Percentiles rank a stretch among this genome's conserved stretches.
Conservation (phyloP, 2,113 vertebrate genomes). For the Sakesphorus luctuosus region DNA sequence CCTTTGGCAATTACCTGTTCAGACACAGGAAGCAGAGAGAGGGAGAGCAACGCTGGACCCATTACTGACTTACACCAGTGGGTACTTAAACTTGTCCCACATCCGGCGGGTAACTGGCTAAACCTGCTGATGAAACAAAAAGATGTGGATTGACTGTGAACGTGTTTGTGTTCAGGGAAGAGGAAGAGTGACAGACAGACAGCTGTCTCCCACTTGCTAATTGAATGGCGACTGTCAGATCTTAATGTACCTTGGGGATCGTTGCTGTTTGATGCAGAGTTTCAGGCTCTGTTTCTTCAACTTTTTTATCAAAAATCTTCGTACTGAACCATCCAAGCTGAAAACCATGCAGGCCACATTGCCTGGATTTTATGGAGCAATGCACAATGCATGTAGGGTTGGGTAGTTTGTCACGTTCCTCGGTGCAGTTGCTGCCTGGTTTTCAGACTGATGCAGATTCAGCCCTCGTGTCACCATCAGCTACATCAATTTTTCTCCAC, state of each 20-base stretch:
- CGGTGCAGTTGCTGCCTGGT: neutral
- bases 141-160: conserved; percentile 36
- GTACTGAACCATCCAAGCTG: neutral
- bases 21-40: neutral
- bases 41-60: neutral
- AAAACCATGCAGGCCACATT: neutral
- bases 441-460: conserved; percentile 19
- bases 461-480: conserved; percentile 8
- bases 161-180: conserved; percentile 42
- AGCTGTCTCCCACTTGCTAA: conserved; percentile 42
- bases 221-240: conserved; percentile 41
- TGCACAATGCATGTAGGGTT: neutral
- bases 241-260: conserved; percentile 8
- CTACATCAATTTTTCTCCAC: neutral
- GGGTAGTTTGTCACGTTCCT: neutral
- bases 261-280: neutral
- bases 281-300: neutral
- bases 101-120: conserved; percentile 48
- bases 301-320: neutral
- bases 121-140: conserved; percentile 57
- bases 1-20: neutral
- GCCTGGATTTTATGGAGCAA: neutral
- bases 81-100: conserved; percentile 51
- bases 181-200: conserved; percentile 27
- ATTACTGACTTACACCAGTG: neutral